Evolutionary conservation across 2,888 invertebrate species (phyloP), one percentile per base, ranked within the genome.

Genomic region (Drosophila macrospina): DNA sequence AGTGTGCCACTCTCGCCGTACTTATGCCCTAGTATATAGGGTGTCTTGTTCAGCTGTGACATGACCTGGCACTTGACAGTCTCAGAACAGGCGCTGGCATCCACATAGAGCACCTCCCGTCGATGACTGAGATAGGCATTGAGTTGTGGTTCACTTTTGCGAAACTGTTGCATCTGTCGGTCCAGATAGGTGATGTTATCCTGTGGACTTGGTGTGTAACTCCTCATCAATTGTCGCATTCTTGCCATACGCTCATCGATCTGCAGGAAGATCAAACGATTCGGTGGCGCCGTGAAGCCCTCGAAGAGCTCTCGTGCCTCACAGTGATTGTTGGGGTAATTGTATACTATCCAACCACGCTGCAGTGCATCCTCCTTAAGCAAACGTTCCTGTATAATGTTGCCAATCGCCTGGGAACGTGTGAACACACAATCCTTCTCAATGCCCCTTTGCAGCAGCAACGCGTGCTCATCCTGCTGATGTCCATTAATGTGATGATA

Each of bases 321-420:
- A 5, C 91, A 90, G 0, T 92, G 87, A 11, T 93, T 93, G 50
- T 92, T 93, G 0, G 94, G 94, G 87, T 93, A 94, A 15, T 93
- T 94, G 11, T 94, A 93, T 44, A 95, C 75, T 10, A 95, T 92
- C 94, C 94, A 95, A 5, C 95, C 95, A n/a, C 91, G 91, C 13
- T 89, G 88, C 11, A 94, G 72, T 69, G 94, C 93, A 72, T 94
- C 94, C 3, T 91, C 90, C 68, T 88, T 69, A 10, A 91, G 75
- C 26, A 91, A 52, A 36, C 92, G 83, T n/a, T 81, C 69, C 20
- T 88, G 75, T 32, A 92, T 69, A 0, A 91, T 69, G 13, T 89
- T 77, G 0, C 84, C 76, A 13, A 91, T 64, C 0, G 89, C 81
- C 32, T 72, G 48, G 0, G 89, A 82, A 5, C 88, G 83, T 1